These are phyloP conservation scores for Champsocephalus esox DNA, from an alignment of 2,797 vertebrate species.

Conservation along the genomic window DNA sequence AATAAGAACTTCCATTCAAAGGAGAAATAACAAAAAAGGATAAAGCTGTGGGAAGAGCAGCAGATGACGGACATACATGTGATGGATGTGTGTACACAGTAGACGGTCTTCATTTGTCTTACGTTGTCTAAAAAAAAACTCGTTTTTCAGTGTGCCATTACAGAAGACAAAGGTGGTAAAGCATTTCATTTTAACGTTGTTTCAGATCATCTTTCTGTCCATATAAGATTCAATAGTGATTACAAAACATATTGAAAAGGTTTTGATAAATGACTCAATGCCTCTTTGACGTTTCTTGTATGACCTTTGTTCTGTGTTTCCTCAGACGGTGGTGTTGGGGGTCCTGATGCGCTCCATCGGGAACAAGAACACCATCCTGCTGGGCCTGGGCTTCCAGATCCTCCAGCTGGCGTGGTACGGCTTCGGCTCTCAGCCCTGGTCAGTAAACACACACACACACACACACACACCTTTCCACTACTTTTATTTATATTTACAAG, in stretches of 20 bases:
- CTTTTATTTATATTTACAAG: background rate
- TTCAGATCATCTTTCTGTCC: background rate
- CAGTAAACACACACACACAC: conserved; percentile 63
- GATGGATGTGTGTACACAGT: background rate
- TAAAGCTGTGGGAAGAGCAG: background rate
- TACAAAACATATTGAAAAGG: background rate
- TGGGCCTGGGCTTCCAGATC: conserved; percentile 94
- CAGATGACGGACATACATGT: background rate
- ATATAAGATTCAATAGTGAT: background rate
- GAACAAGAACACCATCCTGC: conserved; percentile 94
- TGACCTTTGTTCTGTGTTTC: conserved; percentile 26
- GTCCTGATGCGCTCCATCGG: conserved; percentile 94
- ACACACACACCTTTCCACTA: background rate
- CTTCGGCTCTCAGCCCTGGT: conserved; percentile 95
- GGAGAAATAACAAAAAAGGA: background rate
- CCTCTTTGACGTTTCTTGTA: background rate
- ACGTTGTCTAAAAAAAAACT: background rate
- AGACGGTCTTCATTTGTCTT: background rate
- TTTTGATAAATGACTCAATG: background rate
- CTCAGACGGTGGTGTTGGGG: conserved; percentile 92
- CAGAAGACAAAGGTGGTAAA: background rate
- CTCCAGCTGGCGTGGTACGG: conserved; percentile 95
- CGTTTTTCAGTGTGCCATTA: background rate
- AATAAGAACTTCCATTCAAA: background rate
- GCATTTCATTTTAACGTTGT: background rate